phyloP scores from a whole-genome alignment of 2,113 vertebrate genomes.

The Steatornis caripensis region DNA sequence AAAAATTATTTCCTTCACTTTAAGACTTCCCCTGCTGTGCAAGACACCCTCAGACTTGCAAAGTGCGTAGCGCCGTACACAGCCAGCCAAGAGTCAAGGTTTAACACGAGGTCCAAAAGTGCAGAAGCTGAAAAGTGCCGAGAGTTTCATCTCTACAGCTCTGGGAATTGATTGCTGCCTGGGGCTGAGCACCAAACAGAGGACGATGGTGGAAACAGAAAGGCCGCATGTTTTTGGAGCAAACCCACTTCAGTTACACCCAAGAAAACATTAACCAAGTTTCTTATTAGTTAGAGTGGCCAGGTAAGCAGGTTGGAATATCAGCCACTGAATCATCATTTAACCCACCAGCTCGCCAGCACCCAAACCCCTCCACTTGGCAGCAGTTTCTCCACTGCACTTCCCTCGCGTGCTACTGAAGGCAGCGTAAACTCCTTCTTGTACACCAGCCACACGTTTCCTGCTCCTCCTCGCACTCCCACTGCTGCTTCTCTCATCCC shows the following conservation, averaged over 20 bases:
- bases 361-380: not conserved
- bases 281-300: not conserved
- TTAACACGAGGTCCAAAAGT: not conserved
- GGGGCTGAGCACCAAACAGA: not conserved
- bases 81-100: not conserved
- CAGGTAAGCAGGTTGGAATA: not conserved
- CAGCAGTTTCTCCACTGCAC: not conserved
- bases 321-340: not conserved
- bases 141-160: not conserved
- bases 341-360: not conserved
- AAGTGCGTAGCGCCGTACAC: not conserved
- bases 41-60: not conserved
- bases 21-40: not conserved
- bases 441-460: not conserved
- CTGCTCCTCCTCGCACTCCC: not conserved
- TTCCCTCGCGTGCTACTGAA: accelerated
- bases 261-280: accelerated
- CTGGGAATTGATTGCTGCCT: not conserved
- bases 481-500: not conserved
- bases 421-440: not conserved
- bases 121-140: not conserved
- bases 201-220: not conserved
- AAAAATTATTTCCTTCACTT: not conserved
- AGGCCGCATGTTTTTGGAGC: not conserved
- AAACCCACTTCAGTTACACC: not conserved